Evolutionary conservation across 2,113 vertebrate genomes (phyloP).

Genomic region (Pavo muticus): DNA sequence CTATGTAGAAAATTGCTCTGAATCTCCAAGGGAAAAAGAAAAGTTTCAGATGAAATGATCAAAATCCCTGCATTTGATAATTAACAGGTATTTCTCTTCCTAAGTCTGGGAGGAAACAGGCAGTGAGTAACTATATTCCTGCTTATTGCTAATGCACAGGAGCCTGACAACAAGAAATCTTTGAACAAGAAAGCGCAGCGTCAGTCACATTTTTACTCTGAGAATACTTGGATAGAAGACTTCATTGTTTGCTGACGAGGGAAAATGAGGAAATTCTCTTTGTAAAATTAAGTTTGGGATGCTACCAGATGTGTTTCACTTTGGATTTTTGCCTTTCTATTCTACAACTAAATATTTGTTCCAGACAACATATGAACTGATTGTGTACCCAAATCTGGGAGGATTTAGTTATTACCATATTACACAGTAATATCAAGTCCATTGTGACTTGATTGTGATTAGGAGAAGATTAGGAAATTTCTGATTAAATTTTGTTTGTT

Average conservation of each 20-base stretch:
- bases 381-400: background rate
- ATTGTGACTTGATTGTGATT: background rate
- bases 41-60: background rate
- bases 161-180: conserved; percentile 9
- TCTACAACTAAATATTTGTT: background rate
- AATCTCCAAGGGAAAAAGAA: background rate
- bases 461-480: background rate
- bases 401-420: background rate
- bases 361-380: background rate
- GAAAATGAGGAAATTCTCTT: background rate
- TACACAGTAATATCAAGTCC: background rate
- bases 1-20: background rate
- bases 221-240: background rate
- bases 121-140: background rate
- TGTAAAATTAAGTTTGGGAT: background rate
- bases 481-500: background rate
- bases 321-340: background rate
- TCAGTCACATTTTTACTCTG: background rate
- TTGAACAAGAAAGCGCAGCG: conserved; percentile 9
- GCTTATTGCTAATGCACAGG: conserved; percentile 7
- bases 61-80: background rate
- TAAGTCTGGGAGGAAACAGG: background rate
- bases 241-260: background rate
- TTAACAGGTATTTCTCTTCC: conserved; percentile 19
- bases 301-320: background rate